These are phyloP conservation scores for Cyprinodon variegatus DNA, from an alignment of 2,113 vertebrate genomes.

Conservation along the genomic window DNA sequence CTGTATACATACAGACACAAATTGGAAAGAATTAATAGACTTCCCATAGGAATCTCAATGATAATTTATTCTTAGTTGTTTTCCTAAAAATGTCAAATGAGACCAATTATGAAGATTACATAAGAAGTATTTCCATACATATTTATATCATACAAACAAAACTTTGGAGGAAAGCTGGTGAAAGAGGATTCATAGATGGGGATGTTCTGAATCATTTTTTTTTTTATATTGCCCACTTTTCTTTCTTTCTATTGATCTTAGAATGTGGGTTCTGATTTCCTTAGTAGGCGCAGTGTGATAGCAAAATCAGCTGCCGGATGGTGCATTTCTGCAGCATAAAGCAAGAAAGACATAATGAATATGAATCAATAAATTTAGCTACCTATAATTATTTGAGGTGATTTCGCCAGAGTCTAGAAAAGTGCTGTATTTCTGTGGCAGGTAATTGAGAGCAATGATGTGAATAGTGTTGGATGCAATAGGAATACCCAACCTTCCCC, in stretches of 20 bases:
- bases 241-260: too few species aligned
- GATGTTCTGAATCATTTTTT: slow-evolving; percentile 23
- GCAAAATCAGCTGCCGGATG: slow-evolving; percentile 24
- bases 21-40: slow-evolving; percentile 30
- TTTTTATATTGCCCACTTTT: slow-evolving; percentile 12
- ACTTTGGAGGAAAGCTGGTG: slow-evolving; percentile 8
- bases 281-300: slow-evolving; percentile 1
- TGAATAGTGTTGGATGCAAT: slow-evolving; percentile 63
- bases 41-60: slow-evolving; percentile 50
- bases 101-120: too few species aligned
- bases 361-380: slow-evolving; percentile 52
- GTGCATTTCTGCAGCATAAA: neutral
- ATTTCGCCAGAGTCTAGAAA: slow-evolving; percentile 46
- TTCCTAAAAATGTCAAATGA: slow-evolving; percentile 35
- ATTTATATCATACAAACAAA: neutral
- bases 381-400: slow-evolving; percentile 43
- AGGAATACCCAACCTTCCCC: slow-evolving; percentile 56
- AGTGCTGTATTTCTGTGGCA: slow-evolving; percentile 51
- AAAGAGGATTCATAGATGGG: slow-evolving; percentile 10
- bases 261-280: too few species aligned
- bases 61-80: slow-evolving; percentile 44
- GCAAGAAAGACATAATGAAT: slow-evolving; percentile 48
- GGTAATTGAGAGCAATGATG: slow-evolving; percentile 73
- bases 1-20: slow-evolving; percentile 21
- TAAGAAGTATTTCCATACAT: too few species aligned